Evolutionary conservation across 2,797 vertebrate species (phyloP).

Genomic region (Leptoclinus maculatus): DNA sequence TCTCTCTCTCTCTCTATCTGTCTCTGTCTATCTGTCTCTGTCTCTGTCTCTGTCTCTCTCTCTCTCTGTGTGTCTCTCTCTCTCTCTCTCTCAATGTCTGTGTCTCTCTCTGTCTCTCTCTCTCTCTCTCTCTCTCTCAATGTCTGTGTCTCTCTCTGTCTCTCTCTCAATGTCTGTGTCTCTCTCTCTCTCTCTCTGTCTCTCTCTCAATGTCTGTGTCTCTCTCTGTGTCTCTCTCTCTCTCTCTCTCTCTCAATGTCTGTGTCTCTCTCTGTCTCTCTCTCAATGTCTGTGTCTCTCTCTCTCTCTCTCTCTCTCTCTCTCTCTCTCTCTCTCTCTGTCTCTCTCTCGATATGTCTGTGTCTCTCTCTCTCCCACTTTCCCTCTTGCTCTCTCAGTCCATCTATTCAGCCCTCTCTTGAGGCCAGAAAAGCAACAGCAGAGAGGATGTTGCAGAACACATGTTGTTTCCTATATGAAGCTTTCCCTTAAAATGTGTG

Average conservation of each 20-base stretch:
- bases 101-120: too few species aligned
- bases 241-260: background rate
- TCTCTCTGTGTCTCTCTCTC: background rate
- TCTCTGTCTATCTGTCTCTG: conserved; percentile 9
- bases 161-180: conserved; percentile 28
- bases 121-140: too few species aligned
- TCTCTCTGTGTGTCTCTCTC: background rate
- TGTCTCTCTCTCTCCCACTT: background rate
- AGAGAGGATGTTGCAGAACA: conserved; percentile 71
- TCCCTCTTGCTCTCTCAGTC: conserved; percentile 10
- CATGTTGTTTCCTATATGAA: conserved; percentile 50
- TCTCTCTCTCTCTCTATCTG: background rate
- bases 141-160: too few species aligned
- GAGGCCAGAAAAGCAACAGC: conserved; percentile 62
- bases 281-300: conserved; percentile 49
- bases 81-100: background rate
- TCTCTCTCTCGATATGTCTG: background rate
- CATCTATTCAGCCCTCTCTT: conserved; percentile 59
- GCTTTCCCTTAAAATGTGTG: conserved; percentile 23
- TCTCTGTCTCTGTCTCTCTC: conserved; percentile 56
- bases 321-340: background rate
- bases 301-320: conserved; percentile 13
- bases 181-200: conserved; percentile 44
- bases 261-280: conserved; percentile 5
- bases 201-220: conserved; percentile 31